A percentile compares a stretch with the other conserved stretches of the same genome.
Conservation (phyloP, 2,888 invertebrate genomes). For the Liodrosophila aerea region DNA sequence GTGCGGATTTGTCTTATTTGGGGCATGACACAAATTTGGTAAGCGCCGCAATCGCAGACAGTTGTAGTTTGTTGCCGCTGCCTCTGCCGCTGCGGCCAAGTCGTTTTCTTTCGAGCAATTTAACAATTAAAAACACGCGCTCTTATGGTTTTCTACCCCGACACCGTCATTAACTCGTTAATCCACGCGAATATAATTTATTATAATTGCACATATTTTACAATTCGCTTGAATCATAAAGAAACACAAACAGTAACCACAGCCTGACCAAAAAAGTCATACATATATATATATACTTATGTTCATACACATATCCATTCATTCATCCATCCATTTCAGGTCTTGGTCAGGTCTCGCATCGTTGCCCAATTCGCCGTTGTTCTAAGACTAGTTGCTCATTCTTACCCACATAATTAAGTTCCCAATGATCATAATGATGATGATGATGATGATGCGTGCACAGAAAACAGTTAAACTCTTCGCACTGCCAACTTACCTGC, state of each 20-base stretch:
- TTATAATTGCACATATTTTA: slow-evolving; percentile 70
- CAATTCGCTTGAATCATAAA: slow-evolving; percentile 66
- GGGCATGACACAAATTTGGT: slow-evolving; percentile 78
- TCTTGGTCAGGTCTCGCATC: slow-evolving; percentile 45
- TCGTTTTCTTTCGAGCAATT: slow-evolving; percentile 70
- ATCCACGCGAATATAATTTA: slow-evolving; percentile 77
- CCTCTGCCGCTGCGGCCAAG: slow-evolving; percentile 20
- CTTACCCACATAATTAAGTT: slow-evolving; percentile 39
- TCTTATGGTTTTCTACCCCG: slow-evolving; percentile 54
- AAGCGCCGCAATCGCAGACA: slow-evolving; percentile 42
- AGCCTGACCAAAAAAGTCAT: slow-evolving; percentile 35
- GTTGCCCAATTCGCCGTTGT: slow-evolving; percentile 59
- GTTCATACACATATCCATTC: too few species aligned
- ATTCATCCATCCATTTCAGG: background rate
- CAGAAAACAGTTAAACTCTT: slow-evolving; percentile 9
- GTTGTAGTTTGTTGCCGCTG: slow-evolving; percentile 2
- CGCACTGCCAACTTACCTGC: slow-evolving; percentile 54
- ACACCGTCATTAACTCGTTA: slow-evolving; percentile 74
- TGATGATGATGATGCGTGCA: slow-evolving; percentile 23
- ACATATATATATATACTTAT: too few species aligned
- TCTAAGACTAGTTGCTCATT: slow-evolving; percentile 36
- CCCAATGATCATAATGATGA: background rate
- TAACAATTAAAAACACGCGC: slow-evolving; percentile 77
- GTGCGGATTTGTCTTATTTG: slow-evolving; percentile 73
- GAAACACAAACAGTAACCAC: slow-evolving; percentile 9